Evolutionary conservation across 2,113 vertebrate species (phyloP).

Genomic region (Eidolon helvum): DNA sequence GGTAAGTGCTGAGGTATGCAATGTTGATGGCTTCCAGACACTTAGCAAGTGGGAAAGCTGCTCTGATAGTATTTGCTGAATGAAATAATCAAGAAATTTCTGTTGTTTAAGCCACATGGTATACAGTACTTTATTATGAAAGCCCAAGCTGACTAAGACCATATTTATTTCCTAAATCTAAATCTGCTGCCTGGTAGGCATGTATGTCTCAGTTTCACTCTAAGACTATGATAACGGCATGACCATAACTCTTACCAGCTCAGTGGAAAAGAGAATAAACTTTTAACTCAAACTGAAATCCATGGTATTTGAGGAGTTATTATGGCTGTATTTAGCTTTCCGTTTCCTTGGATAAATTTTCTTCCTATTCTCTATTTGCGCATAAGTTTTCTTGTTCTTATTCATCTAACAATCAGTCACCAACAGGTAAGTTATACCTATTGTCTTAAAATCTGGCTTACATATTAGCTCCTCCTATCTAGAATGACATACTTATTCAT

Average conservation of each 20-base stretch:
- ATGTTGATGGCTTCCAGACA: not conserved
- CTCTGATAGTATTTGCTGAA: not conserved
- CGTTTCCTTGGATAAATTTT: not conserved
- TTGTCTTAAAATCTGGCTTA: not conserved
- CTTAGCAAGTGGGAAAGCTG: not conserved
- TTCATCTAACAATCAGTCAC: not conserved
- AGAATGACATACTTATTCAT: not conserved
- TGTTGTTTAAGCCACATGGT: not conserved
- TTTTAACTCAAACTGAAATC: conserved; percentile 2
- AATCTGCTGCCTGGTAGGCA: not conserved
- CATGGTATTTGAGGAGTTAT: not conserved
- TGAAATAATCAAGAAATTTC: not conserved
- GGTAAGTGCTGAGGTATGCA: not conserved
- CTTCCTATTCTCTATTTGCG: not conserved
- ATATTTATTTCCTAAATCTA: not conserved
- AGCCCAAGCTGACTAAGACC: not conserved
- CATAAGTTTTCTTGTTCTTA: not conserved
- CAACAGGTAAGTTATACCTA: not conserved
- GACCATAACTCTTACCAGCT: not conserved
- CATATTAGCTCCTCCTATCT: not conserved
- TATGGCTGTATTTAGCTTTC: not conserved
- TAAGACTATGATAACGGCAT: not conserved
- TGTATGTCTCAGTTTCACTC: not conserved
- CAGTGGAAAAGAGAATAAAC: conserved; percentile 14
- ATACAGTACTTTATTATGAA: not conserved